A percentile compares a stretch with the other conserved stretches of the same genome.
Conservation (phyloP, 53 echinoderm and acorn worm genomes). For the Crossaster papposus region DNA sequence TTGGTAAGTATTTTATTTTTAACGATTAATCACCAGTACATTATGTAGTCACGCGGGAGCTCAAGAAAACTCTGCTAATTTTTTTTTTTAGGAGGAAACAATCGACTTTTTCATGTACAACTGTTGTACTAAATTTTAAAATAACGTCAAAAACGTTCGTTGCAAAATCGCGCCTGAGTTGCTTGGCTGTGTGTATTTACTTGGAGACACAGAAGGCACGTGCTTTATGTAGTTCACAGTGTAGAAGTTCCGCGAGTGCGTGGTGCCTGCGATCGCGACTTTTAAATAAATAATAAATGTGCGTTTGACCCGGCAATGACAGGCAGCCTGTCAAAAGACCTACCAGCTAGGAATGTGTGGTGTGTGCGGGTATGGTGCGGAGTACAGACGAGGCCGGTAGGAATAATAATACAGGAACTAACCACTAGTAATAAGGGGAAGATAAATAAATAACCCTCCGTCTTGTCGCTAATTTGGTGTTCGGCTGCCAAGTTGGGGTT, state of each 20-base stretch:
- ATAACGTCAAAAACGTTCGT: not conserved
- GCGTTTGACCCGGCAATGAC: slow-evolving; percentile 49
- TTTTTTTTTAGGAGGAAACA: too few relatives aligned
- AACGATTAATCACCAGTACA: not conserved
- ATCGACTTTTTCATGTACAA: too few relatives aligned
- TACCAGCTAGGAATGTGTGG: slow-evolving; percentile 23
- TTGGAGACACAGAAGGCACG: not conserved
- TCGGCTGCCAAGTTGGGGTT: not conserved
- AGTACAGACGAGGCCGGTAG: not conserved
- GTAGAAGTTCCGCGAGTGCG: slow-evolving; percentile 5
- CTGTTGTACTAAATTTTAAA: too few relatives aligned
- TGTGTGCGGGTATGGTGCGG: too few relatives aligned
- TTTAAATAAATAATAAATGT: slow-evolving; percentile 57
- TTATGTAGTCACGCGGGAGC: not conserved
- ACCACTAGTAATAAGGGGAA: slow-evolving; percentile 31
- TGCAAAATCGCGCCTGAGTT: not conserved
- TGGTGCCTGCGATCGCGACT: slow-evolving; percentile 40
- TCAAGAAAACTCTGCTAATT: not conserved
- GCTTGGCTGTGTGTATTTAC: slow-evolving; percentile 3
- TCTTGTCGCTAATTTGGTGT: slow-evolving; percentile 29
- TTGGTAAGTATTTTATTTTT: slow-evolving; percentile 21
- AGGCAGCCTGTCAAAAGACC: slow-evolving; percentile 1
- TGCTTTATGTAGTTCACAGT: slow-evolving; percentile 56
- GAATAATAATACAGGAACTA: not conserved
- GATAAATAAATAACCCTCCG: slow-evolving; percentile 40